These are phyloP conservation scores for Gryllus bimaculatus DNA, from an alignment of 1,140 invertebrate species.

Conservation along the genomic window DNA sequence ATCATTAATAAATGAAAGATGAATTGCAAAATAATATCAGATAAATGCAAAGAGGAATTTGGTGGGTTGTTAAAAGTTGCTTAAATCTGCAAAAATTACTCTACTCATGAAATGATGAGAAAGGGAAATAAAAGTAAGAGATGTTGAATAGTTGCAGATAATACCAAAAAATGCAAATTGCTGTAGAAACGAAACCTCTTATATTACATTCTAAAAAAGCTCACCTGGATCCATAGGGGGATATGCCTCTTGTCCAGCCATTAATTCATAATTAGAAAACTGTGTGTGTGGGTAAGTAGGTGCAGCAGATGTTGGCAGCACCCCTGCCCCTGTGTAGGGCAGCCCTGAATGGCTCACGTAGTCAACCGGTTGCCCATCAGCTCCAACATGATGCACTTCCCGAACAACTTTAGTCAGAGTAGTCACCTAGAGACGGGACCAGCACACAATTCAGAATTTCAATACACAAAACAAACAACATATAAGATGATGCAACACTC, in stretches of 20 bases:
- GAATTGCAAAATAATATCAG: no score
- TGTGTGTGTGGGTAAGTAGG: constrained; percentile 17
- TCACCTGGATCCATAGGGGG: constrained; percentile 31
- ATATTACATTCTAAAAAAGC: neutral
- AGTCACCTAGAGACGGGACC: constrained; percentile 36
- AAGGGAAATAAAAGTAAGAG: no score
- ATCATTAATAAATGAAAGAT: no score
- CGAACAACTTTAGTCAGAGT: constrained; percentile 56
- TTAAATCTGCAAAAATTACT: no score
- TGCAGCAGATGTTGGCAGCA: constrained; percentile 18
- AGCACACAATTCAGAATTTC: neutral
- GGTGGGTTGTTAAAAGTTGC: no score
- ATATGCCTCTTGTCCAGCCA: constrained; percentile 29
- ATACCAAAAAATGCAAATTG: no score
- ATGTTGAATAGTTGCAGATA: no score
- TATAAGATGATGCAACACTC: no score
- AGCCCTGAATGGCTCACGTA: constrained; percentile 28
- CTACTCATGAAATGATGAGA: no score
- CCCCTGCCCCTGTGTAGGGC: constrained; percentile 17
- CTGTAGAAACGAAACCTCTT: no score
- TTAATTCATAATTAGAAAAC: constrained; percentile 22
- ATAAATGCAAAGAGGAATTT: no score
- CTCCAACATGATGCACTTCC: constrained; percentile 55
- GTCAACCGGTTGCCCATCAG: constrained; percentile 43
- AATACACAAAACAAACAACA: no score